phyloP scores from a whole-genome alignment of 2,113 vertebrate species.

The Echinops telfairi region DNA sequence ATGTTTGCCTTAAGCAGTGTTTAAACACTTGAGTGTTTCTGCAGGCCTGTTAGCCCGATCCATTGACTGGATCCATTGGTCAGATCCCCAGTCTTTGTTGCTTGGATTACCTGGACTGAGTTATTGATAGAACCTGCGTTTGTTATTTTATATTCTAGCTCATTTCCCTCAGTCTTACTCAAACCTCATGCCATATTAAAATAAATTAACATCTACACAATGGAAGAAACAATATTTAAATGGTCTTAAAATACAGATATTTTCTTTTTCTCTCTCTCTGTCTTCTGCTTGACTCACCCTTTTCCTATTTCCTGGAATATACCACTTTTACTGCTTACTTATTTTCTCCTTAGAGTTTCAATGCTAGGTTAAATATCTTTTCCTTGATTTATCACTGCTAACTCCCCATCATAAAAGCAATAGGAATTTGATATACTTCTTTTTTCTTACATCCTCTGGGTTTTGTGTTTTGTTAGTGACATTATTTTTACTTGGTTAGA shows the following conservation, averaged over 20 bases:
- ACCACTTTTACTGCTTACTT: neutral
- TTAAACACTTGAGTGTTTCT: neutral
- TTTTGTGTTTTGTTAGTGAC: conserved; percentile 44
- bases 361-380: neutral
- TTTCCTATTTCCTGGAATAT: conserved; percentile 36
- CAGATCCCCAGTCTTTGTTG: neutral
- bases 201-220: neutral
- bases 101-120: neutral
- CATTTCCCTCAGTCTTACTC: neutral
- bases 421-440: neutral
- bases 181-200: neutral
- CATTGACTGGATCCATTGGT: neutral
- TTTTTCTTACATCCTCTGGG: neutral
- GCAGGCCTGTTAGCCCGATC: neutral
- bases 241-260: neutral
- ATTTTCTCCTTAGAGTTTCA: conserved; percentile 42
- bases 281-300: neutral
- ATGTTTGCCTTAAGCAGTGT: neutral
- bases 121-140: neutral
- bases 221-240: neutral
- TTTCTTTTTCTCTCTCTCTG: neutral
- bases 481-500: conserved; percentile 34
- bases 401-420: neutral
- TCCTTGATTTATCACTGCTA: neutral
- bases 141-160: conserved; percentile 1